These are phyloP conservation scores for Drosophila cardini DNA, from an alignment of 1,140 invertebrate species.

Conservation along the genomic window DNA sequence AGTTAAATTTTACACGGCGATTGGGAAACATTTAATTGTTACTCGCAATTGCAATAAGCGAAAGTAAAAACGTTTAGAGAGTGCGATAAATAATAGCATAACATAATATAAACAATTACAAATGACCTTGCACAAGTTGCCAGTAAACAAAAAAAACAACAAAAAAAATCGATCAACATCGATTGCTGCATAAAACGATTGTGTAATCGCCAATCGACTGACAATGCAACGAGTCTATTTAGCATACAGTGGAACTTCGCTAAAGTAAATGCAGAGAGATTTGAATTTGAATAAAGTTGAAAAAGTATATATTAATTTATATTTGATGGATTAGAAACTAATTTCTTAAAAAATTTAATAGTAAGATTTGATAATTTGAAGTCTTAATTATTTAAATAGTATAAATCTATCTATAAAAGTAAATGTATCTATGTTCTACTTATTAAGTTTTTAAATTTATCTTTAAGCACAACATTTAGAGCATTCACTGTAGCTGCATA, in stretches of 20 bases:
- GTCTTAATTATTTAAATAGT: too few species aligned
- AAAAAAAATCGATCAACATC: slow-evolving; percentile 41
- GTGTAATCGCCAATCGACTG: slow-evolving; percentile 44
- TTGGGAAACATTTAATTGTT: slow-evolving; percentile 34
- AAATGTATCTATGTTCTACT: too few species aligned
- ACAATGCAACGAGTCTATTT: slow-evolving; percentile 37
- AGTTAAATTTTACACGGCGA: not conserved
- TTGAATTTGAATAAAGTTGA: not conserved
- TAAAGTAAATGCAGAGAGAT: not conserved
- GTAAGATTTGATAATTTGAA: too few species aligned
- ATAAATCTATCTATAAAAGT: too few species aligned
- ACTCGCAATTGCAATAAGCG: slow-evolving; percentile 54
- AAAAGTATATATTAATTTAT: too few species aligned
- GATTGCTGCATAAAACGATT: slow-evolving; percentile 47
- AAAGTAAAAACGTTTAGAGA: slow-evolving; percentile 57
- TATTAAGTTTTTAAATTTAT: too few species aligned
- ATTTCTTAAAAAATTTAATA: too few species aligned
- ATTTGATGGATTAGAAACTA: too few species aligned
- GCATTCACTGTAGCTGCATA: not conserved
- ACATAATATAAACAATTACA: slow-evolving; percentile 37
- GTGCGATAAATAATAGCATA: slow-evolving; percentile 39
- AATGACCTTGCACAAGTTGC: slow-evolving; percentile 40
- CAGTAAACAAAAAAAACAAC: slow-evolving; percentile 31
- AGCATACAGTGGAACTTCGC: slow-evolving; percentile 7
- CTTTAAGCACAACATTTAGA: not conserved